These are phyloP conservation scores for Acromyrmex heyeri DNA, from an alignment of 1,140 invertebrate genomes.

Conservation along the genomic window DNA sequence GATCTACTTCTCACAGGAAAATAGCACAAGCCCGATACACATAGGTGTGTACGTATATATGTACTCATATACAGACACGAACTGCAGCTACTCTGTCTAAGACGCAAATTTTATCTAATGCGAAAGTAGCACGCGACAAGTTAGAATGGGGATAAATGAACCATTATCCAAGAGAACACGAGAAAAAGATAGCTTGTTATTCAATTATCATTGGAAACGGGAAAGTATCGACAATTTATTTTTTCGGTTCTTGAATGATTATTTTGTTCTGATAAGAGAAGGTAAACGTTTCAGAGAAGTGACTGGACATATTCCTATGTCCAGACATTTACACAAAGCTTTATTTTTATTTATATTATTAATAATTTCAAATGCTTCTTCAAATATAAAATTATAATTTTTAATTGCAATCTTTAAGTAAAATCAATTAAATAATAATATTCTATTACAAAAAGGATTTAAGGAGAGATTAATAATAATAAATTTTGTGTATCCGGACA, in stretches of 20 bases:
- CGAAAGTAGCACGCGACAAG: constrained; percentile 38
- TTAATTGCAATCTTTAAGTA: no score
- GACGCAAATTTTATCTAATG: constrained; percentile 54
- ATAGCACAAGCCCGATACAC: constrained; percentile 35
- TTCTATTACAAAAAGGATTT: no score
- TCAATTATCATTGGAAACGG: background rate
- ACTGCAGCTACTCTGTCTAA: constrained; percentile 3
- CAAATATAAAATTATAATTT: no score
- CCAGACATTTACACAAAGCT: no score
- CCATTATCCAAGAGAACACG: background rate
- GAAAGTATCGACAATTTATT: background rate
- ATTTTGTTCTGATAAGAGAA: background rate
- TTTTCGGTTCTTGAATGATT: background rate
- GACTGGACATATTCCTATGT: no score
- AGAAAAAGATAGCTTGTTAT: background rate
- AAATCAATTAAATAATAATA: no score
- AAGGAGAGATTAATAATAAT: no score
- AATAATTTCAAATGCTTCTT: no score
- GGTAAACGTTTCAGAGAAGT: no score
- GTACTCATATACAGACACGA: background rate
- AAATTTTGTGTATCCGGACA: no score
- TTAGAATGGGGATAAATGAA: background rate
- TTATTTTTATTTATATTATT: no score
- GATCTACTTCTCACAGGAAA: constrained; percentile 56
- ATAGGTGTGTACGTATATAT: no score